Evolutionary conservation across 2,797 vertebrate species (phyloP).

Genomic region (Fistularia commersonii): DNA sequence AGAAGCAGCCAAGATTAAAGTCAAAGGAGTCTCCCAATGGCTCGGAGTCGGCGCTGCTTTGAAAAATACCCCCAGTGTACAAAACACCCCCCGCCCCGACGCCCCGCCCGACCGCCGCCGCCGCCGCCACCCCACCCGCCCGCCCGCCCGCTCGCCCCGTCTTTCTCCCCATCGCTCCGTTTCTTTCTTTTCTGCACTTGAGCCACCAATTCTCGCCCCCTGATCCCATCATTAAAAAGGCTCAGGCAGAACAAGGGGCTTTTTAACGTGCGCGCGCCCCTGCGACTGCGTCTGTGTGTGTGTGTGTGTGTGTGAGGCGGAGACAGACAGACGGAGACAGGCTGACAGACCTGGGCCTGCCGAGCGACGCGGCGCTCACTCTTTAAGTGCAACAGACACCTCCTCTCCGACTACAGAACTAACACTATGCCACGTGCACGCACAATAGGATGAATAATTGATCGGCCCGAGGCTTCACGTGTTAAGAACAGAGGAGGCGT

Average conservation of each 20-base stretch:
- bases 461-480: constrained; percentile 82
- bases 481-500: constrained; percentile 82
- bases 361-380: constrained; percentile 67
- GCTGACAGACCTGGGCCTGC: constrained; percentile 65
- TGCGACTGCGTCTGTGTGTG: constrained; percentile 23
- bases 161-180: constrained; percentile 58
- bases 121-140: constrained; percentile 2
- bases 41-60: constrained; percentile 81
- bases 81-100: constrained; percentile 52
- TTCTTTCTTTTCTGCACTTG: constrained; percentile 71
- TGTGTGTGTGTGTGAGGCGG: constrained; percentile 16
- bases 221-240: constrained; percentile 82
- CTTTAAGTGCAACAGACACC: constrained; percentile 77
- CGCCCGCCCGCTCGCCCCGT: constrained; percentile 57
- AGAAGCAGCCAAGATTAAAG: constrained; percentile 83
- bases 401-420: constrained; percentile 77
- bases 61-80: constrained; percentile 85
- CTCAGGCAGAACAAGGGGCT: constrained; percentile 67
- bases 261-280: constrained; percentile 38
- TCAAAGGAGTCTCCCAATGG: constrained; percentile 86
- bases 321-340: constrained; percentile 51
- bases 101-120: constrained; percentile 5
- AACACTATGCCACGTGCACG: constrained; percentile 74
- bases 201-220: constrained; percentile 78
- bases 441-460: constrained; percentile 95